Conservation (phyloP, 2,797 vertebrate species). For the Thripadectes ignobilis region DNA sequence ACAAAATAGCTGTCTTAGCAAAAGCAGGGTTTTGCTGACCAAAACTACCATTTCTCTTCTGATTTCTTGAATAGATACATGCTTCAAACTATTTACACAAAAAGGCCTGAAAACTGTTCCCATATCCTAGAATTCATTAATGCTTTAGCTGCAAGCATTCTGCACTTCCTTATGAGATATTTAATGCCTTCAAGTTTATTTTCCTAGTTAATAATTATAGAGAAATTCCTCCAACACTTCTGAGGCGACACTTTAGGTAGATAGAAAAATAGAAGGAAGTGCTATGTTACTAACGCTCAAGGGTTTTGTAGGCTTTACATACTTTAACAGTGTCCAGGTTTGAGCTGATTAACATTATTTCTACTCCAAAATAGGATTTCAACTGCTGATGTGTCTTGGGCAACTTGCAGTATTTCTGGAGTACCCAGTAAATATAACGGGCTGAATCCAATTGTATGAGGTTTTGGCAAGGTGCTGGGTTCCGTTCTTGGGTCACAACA, state of each 20-base stretch:
- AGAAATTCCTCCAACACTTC: neutral
- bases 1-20: neutral
- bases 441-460: neutral
- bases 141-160: neutral
- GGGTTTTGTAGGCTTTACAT: neutral
- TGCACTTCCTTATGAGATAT: neutral
- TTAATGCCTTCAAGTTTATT: neutral
- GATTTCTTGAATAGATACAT: neutral
- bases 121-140: neutral
- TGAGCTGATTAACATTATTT: neutral
- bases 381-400: neutral
- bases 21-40: neutral
- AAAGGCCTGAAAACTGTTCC: neutral
- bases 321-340: neutral
- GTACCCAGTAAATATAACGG: neutral
- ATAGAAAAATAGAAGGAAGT: neutral
- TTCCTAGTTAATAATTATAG: neutral
- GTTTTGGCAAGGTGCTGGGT: neutral
- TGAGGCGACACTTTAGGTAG: neutral
- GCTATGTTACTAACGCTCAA: neutral
- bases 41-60: neutral
- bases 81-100: neutral
- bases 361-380: neutral
- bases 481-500: neutral
- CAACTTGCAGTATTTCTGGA: neutral